phyloP scores from a whole-genome alignment of 2,797 vertebrate genomes.

The Neopelma chrysocephalum region DNA sequence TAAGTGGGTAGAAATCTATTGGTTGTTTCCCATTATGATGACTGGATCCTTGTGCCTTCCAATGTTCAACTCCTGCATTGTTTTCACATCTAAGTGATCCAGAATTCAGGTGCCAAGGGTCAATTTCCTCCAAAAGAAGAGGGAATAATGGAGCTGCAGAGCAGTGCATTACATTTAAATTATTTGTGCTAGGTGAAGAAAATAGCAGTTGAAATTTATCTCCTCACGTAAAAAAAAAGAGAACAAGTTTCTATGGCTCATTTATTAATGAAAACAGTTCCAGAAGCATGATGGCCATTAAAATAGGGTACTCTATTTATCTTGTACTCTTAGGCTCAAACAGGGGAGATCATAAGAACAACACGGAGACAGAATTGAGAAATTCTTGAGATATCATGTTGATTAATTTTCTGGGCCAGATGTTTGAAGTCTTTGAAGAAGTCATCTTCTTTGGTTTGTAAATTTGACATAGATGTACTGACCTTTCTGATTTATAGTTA shows the following conservation, averaged over 20 bases:
- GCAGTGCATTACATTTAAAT: not conserved
- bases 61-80: not conserved
- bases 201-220: not conserved
- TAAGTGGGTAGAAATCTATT: not conserved
- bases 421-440: not conserved
- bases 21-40: not conserved
- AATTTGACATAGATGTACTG: not conserved
- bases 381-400: not conserved
- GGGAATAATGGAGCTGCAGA: not conserved
- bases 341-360: not conserved
- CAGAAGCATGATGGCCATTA: rapidly evolving
- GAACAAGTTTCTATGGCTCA: not conserved
- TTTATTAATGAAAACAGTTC: not conserved
- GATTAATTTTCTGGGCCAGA: not conserved
- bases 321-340: not conserved
- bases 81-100: not conserved
- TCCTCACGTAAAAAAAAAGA: not conserved
- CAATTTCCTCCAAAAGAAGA: not conserved
- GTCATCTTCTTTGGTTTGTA: not conserved
- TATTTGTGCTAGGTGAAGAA: not conserved
- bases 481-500: not conserved
- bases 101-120: not conserved
- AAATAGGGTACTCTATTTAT: not conserved
- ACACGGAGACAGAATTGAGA: not conserved
- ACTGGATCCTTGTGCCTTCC: not conserved